Evolutionary conservation across 2,888 invertebrate species (phyloP).

Genomic region (Omphaloscelis lunosa): DNA sequence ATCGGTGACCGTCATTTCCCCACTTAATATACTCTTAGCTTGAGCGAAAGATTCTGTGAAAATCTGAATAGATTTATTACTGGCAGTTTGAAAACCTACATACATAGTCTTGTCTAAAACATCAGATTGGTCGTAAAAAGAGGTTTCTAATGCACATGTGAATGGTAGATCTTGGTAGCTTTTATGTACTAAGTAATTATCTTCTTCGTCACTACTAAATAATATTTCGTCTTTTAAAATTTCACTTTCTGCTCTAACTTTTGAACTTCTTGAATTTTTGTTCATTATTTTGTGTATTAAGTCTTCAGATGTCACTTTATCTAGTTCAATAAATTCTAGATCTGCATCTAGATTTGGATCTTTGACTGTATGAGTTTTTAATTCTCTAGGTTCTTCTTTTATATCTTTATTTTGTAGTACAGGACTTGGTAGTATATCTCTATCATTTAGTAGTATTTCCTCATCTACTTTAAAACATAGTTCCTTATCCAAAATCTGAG

Average conservation of each 20-base stretch:
- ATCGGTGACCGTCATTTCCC: slow-evolving; percentile 72
- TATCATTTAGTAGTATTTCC: slow-evolving; percentile 54
- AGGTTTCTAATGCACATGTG: slow-evolving; percentile 81
- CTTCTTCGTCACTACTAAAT: slow-evolving; percentile 87
- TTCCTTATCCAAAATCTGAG: slow-evolving; percentile 79
- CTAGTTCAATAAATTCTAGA: slow-evolving; percentile 44
- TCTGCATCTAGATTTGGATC: slow-evolving; percentile 29
- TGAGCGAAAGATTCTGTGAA: slow-evolving; percentile 78
- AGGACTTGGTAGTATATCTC: slow-evolving; percentile 60
- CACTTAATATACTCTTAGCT: slow-evolving; percentile 78
- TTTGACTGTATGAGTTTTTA: slow-evolving; percentile 26
- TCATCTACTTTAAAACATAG: slow-evolving; percentile 70
- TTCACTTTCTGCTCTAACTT: slow-evolving; percentile 42
- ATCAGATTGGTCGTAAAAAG: slow-evolving; percentile 74
- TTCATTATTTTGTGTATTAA: slow-evolving; percentile 26
- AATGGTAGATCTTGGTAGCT: slow-evolving; percentile 78
- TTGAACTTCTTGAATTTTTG: slow-evolving; percentile 19
- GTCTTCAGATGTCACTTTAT: slow-evolving; percentile 41
- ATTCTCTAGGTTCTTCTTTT: slow-evolving; percentile 40
- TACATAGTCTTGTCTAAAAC: slow-evolving; percentile 81
- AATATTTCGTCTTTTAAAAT: slow-evolving; percentile 81
- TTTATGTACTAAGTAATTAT: slow-evolving; percentile 68
- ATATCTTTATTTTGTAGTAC: slow-evolving; percentile 60
- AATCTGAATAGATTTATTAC: slow-evolving; percentile 84
- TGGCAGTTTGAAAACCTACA: slow-evolving; percentile 87